Evolutionary conservation across 2,888 invertebrate species (phyloP), one percentile per base, ranked within the genome.

Genomic region (Ctenicera cuprea): DNA sequence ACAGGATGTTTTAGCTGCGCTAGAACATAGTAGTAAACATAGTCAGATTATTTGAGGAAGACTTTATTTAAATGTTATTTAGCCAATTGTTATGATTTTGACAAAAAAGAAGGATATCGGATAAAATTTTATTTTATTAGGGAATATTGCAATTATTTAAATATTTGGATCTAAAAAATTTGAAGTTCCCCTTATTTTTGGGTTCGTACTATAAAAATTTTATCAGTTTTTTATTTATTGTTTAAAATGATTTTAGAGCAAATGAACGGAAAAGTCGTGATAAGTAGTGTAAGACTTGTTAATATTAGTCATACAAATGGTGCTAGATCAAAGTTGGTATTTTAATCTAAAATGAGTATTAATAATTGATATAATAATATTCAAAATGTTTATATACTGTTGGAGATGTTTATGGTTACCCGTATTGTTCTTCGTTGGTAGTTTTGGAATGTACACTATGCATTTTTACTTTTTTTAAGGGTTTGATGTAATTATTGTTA

Each of bases 21-120:
- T 96, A 37, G 95, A 96, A 84, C 95, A 96, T 87, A 95, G 95
- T 81, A 94, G 95, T 83, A 93, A 94, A 80, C 95, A 94, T 82
- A 93, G 93, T 64, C 92, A 92, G 76, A 92, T 88, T 81, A 91
- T 91, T 82, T 91, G 85, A 88, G 77, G 70, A 45, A 69, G 43
- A 41, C 61, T 73, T 50, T 66, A 73, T 69, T 69, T 73, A 65
- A 59, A 69, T 57, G 16, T 73, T 62, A 73, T 62, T 45, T 67
- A 73, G 68, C 71, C 59, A 61, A 71, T 71, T 71, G 71, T 71
- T 54, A 54, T 71, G 54, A 43, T 71, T 71, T 71, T 71, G 59
- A 57, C 14, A 0, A 70, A 63, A 30, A 3, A 22, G 18, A 62
- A 20, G 12, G 16, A 38, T 18, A 11, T 14, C 5, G 3, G 2